Conservation (phyloP, 1,140 invertebrate species). For the Zaprionus tsacasi region DNA sequence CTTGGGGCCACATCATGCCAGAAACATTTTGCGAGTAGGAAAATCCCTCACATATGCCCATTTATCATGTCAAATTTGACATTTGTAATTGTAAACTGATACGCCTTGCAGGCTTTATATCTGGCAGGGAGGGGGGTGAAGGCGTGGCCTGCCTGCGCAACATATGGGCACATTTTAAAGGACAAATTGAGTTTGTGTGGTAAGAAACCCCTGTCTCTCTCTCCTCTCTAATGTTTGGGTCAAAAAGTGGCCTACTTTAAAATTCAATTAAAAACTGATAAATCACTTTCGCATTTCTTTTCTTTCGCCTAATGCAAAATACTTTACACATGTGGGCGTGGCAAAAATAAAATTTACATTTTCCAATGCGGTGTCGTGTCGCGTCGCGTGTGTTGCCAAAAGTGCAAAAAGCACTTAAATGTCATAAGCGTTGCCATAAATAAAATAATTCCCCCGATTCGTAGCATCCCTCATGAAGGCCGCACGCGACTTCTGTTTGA, state of each 20-base stretch:
- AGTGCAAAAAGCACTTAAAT: slow-evolving; percentile 81
- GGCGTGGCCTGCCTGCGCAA: slow-evolving; percentile 47
- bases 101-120: slow-evolving; percentile 57
- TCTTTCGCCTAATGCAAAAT: slow-evolving; percentile 5
- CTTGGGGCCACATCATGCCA: slow-evolving; percentile 43
- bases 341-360: slow-evolving; percentile 46
- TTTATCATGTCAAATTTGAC: slow-evolving; percentile 81
- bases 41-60: slow-evolving; percentile 73
- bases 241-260: slow-evolving; percentile 64
- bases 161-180: slow-evolving; percentile 74
- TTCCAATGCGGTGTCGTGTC: slow-evolving; percentile 20
- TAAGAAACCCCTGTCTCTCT: slow-evolving; percentile 16
- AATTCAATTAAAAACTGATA: slow-evolving; percentile 78
- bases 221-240: slow-evolving; percentile 22
- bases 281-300: slow-evolving; percentile 52
- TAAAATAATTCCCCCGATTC: slow-evolving; percentile 59
- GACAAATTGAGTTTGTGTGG: not conserved
- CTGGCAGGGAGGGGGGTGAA: slow-evolving; percentile 9
- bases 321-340: slow-evolving; percentile 27
- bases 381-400: slow-evolving; percentile 59
- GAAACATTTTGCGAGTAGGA: slow-evolving; percentile 31
- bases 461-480: slow-evolving; percentile 59
- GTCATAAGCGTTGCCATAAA: slow-evolving; percentile 71
- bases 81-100: slow-evolving; percentile 83
- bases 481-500: slow-evolving; percentile 44